phyloP scores from a whole-genome alignment of 2,113 vertebrate genomes.

The Corvus hawaiiensis region DNA sequence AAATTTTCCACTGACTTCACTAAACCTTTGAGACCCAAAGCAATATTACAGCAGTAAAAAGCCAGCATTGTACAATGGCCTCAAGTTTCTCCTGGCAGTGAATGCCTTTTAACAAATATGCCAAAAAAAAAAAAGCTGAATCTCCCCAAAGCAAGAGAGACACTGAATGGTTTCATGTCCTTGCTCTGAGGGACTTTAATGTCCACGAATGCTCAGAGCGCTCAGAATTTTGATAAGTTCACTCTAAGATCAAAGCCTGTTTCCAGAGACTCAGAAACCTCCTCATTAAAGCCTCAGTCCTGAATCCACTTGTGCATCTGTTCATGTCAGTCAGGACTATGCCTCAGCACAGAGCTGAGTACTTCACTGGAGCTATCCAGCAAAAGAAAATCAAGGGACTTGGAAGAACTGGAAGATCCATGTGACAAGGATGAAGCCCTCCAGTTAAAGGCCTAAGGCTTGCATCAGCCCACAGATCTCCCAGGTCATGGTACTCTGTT shows the following conservation, averaged over 20 bases:
- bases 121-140: slow-evolving; percentile 18
- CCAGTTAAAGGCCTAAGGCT: background rate
- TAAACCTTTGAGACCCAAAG: background rate
- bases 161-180: background rate
- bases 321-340: background rate
- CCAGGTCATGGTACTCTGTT: background rate
- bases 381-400: background rate
- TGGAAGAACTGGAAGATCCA: background rate
- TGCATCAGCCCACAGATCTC: background rate
- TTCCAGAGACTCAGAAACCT: background rate
- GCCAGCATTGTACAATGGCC: background rate
- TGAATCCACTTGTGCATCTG: background rate
- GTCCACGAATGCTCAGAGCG: background rate
- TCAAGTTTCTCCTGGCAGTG: background rate
- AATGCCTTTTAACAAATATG: background rate
- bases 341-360: background rate
- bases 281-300: background rate
- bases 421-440: background rate
- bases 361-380: background rate
- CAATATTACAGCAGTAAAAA: background rate
- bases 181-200: slow-evolving; percentile 13
- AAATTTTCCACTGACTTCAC: background rate
- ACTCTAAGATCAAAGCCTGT: background rate
- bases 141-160: background rate
- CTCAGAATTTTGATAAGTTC: background rate